Evolutionary conservation across 1,140 invertebrate genomes (phyloP), one percentile per base, ranked within the genome.

Genomic region (Samia ricini): DNA sequence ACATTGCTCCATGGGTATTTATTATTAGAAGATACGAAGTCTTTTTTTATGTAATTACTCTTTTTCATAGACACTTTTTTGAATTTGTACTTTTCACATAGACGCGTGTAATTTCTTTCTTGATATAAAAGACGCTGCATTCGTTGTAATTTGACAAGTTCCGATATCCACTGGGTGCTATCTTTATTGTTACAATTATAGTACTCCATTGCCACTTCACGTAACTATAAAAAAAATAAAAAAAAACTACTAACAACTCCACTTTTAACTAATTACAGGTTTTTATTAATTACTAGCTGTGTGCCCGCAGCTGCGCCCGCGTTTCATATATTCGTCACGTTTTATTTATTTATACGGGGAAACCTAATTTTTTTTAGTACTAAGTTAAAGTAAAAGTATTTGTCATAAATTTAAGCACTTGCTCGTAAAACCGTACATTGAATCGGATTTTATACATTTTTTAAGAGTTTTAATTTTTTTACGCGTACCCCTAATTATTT

Each of bases 181-280:
- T 86, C 82, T 66, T 93, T 92, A 48, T 91, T 89, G 21, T 89
- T 89, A 72, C 94, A 95, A 70, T 93, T 94, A 67, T 94, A 92
- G 84, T 95, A 95, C 63, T 95, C 92, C 66, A 94, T 85, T 24
- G 92, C 93, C 15, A 94, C 77, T 89, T 94, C 92, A 69, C 92
- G 91, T 4, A 95, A 73, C 94, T 95, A 72, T 57, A 92, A 87
- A 29, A n/a, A 65, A 60, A 33, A 19, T 52, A 59, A 54, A 42
- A 56, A 63, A 61, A 3, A 36, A 60, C 42, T 33, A 64, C 57
- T 21, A 64, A 51, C 81, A 70, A 56, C 58, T 26, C 58, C 51
- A 76, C 55, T 56, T 20, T 50, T n/a, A n/a, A 48, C 18, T 15
- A 48, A 1, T 15, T 48, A 48, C 36, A 15, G 12, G 18, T 15